Evolutionary conservation across 2,113 vertebrate genomes (phyloP), one percentile per base, ranked within the genome.

Genomic region (Anoura caudifer): DNA sequence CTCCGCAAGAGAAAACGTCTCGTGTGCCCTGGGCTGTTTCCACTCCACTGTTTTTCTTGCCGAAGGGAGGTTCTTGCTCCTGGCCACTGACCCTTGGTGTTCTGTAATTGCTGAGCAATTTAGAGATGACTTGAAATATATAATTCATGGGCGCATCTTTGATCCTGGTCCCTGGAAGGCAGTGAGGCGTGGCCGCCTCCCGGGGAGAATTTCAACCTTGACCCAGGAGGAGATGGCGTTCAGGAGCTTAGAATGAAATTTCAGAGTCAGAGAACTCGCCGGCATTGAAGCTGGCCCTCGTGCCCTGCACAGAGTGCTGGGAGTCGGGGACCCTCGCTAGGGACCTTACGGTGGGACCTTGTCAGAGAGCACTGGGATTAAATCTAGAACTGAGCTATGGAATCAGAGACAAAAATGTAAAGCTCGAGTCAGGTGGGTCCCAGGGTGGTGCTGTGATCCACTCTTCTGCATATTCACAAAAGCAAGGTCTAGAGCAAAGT

Each of bases 61-160:
- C 1, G 2, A 33, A 82, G 36, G 54, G 41, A 82, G 45, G n/a
- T 13, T 45, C 84, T 50, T 45, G 82, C 77, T 63, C 82, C 59
- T 7, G 67, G 95, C 80, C 38, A 5, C 96, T 59, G 95, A 97
- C 96, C 98, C 97, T 91, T 12, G 96, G 90, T 72, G 95, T 96
- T 97, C 97, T 6, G 22, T 98, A 98, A 98, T 97, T 97, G 97
- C 97, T 0, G 63, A 96, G 98, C 98, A 70, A 97, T 98, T 98
- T 88, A 94, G 90, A 97, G 97, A 97, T 96, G 98, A 91, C 97
- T 96, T 45, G 26, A 87, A 50, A 97, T 98, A 96, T 95, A 97
- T 98, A 98, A 98, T 98, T 98, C 96, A 97, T 95, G 13, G 38
- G 70, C 0, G 0, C 26, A 45, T 96, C 97, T 17, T 63, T 97